phyloP scores from a whole-genome alignment of 2,113 vertebrate genomes.

The Percina caprodes region DNA sequence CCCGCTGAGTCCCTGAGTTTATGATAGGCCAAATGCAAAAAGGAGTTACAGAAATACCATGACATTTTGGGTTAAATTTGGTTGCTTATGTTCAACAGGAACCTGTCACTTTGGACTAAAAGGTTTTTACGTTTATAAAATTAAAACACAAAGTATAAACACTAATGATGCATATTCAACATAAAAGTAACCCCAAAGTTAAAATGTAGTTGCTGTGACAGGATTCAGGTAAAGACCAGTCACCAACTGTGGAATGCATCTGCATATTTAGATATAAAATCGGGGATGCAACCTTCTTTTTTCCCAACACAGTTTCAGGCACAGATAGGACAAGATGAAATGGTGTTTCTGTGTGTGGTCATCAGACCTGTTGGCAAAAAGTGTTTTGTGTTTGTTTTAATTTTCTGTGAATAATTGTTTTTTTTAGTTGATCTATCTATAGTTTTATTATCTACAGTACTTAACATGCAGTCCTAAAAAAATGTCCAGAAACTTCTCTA shows the following conservation, averaged over 20 bases:
- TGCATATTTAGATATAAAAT: neutral
- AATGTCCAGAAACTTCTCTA: too few relatives aligned
- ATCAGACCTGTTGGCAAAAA: neutral
- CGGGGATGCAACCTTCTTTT: neutral
- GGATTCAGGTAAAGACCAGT: neutral
- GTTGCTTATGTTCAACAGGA: neutral
- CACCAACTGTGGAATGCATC: neutral
- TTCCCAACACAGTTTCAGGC: neutral
- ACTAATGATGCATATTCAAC: too few relatives aligned
- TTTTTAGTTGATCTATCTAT: too few relatives aligned
- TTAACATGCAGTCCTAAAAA: too few relatives aligned
- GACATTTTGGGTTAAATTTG: neutral
- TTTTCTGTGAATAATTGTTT: neutral
- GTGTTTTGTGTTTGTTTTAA: slow-evolving; percentile 1
- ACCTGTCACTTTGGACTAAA: too few relatives aligned
- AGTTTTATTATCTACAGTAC: too few relatives aligned
- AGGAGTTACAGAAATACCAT: neutral
- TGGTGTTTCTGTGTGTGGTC: slow-evolving; percentile 12
- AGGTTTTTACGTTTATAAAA: neutral
- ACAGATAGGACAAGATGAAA: slow-evolving; percentile 10
- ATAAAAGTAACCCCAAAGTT: neutral
- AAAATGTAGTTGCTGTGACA: too few relatives aligned
- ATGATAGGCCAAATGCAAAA: neutral
- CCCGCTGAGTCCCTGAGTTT: slow-evolving; percentile 7
- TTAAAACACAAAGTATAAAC: neutral